Evolutionary conservation across 2,113 vertebrate species (phyloP).

Genomic region (Myotis davidii): DNA sequence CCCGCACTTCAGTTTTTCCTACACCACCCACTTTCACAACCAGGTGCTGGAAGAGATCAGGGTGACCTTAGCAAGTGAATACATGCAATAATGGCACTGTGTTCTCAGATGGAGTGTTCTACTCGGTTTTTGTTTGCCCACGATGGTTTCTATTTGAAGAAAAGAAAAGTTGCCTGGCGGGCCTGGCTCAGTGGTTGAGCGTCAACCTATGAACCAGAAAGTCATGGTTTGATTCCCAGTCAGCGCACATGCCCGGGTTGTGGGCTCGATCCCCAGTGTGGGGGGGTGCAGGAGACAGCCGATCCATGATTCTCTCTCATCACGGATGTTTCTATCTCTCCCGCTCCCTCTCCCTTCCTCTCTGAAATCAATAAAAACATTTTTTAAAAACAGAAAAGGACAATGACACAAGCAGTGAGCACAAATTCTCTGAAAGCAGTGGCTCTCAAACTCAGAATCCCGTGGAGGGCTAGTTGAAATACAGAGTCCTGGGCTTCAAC

Average conservation of each 20-base stretch:
- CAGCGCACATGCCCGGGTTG: too few relatives aligned
- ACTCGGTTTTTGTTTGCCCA: not conserved
- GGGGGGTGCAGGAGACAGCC: too few relatives aligned
- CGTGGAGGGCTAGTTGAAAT: not conserved
- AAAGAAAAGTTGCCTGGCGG: not conserved
- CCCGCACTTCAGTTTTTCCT: not conserved
- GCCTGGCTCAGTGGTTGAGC: too few relatives aligned
- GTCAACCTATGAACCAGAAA: too few relatives aligned
- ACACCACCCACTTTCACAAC: constrained; percentile 18
- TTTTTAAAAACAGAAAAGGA: not conserved
- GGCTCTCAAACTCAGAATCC: not conserved
- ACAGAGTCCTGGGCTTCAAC: not conserved
- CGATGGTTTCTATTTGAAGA: not conserved
- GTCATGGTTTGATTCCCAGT: too few relatives aligned
- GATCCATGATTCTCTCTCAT: too few relatives aligned
- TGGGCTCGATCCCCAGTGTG: too few relatives aligned
- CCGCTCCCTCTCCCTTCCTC: too few relatives aligned
- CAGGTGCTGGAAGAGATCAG: not conserved
- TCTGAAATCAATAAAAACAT: too few relatives aligned
- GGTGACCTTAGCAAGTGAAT: not conserved
- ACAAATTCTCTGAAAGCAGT: not conserved
- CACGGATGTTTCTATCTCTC: too few relatives aligned
- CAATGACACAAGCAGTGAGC: not conserved
- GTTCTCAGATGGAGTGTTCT: not conserved
- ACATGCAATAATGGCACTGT: not conserved